Evolutionary conservation across 1,140 invertebrate genomes (phyloP), one percentile per base, ranked within the genome.

Genomic region (Nebria ingens): DNA sequence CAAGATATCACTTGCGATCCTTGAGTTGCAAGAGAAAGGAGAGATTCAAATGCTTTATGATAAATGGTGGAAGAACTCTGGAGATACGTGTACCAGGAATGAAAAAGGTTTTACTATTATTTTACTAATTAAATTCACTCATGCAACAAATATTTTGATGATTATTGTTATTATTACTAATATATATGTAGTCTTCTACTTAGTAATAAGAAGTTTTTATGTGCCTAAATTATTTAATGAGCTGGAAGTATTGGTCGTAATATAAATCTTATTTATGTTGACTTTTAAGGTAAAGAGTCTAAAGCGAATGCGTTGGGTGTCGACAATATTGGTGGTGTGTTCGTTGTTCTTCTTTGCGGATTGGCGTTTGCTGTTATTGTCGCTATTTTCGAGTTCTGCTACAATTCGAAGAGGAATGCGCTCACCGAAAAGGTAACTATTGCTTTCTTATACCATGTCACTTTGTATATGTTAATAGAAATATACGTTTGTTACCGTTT

Each of bases 1-100:
- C 72, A 93, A 91, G 71, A 89, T 98, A 62, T 97, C 94, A 0
- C 76, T 97, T 58, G 92, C 91, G 2, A 96, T 98, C 64, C 76
- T 98, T 29, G 91, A 97, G 65, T 79, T 97, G 1, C 94, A 97
- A 70, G 94, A 97, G 71, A 94, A 93, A 66, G 93, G 93, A 1
- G 86, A 87, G 55, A 95, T 97, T 63, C 93, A 97, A 77, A 90
- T 94, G 70, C 71, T 93, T 38, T 96, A 97, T 69, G 92, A 93
- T 70, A 96, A 93, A 73, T 97, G 66, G 66, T 97, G 94, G 93
- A 94, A 96, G 71, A 91, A 93, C 66, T 90, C 89, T 0, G 92
- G 89, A 0, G 90, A 94, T 60, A 88, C 91, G 1, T 97, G 93
- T 68, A 89, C 86, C 60, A 76, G 89, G 57, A 89, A 92, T 61